Conservation (phyloP, 2,113 vertebrate genomes). For the Zosterops lateralis region DNA sequence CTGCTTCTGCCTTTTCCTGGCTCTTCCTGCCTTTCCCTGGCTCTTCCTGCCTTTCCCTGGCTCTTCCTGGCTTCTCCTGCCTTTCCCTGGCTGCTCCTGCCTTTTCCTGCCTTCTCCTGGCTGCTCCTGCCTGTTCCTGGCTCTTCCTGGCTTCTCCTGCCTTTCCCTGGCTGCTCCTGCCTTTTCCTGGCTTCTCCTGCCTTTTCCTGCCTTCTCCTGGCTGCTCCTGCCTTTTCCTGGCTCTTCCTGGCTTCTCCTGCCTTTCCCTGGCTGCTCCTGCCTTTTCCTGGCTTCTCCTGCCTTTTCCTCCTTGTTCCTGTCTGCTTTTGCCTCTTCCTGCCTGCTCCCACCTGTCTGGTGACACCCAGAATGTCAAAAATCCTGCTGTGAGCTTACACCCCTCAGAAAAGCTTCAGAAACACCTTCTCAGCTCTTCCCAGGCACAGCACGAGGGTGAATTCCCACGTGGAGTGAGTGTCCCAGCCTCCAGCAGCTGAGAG, state of each 20-base stretch:
- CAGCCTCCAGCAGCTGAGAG: neutral
- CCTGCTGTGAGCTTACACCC: fast-evolving
- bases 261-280: neutral
- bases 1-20: too few species aligned
- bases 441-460: neutral
- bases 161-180: neutral
- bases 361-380: neutral
- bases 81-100: too few species aligned
- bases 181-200: neutral
- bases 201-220: neutral
- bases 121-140: neutral
- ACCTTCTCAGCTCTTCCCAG: neutral
- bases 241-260: neutral
- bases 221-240: too few species aligned
- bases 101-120: neutral
- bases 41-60: too few species aligned
- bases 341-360: neutral
- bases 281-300: neutral
- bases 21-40: too few species aligned
- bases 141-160: neutral
- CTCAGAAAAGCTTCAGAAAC: neutral
- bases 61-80: too few species aligned
- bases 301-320: neutral
- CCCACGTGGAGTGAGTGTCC: fast-evolving
- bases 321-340: neutral